phyloP scores from a whole-genome alignment of 2,113 vertebrate genomes.

The Vidua macroura region DNA sequence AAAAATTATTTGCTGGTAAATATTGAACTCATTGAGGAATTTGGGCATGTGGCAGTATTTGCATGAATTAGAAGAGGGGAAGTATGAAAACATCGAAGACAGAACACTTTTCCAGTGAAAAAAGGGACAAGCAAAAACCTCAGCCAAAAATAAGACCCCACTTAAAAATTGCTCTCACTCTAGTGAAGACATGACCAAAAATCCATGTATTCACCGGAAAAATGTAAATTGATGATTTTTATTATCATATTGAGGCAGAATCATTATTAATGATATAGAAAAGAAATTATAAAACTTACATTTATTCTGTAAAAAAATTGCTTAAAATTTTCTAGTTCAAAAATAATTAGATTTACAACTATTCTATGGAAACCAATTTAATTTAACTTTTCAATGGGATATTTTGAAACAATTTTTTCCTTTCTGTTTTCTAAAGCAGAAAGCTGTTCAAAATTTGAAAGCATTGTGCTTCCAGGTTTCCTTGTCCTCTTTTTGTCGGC shows the following conservation, averaged over 20 bases:
- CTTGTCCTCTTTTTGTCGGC: background rate
- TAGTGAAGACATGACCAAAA: background rate
- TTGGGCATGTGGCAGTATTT: background rate
- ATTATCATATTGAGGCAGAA: background rate
- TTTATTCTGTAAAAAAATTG: background rate
- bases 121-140: background rate
- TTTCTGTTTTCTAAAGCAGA: background rate
- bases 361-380: background rate
- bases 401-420: background rate
- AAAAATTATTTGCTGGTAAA: background rate
- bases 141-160: background rate
- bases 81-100: background rate
- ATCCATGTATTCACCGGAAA: background rate
- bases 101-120: background rate
- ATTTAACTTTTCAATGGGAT: background rate
- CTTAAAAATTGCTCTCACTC: background rate
- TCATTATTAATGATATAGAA: background rate
- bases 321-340: background rate
- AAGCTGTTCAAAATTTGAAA: background rate
- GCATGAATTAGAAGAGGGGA: background rate
- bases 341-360: background rate
- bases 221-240: background rate
- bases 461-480: background rate
- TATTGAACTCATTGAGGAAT: slow-evolving; percentile 6
- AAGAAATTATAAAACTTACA: background rate